A percentile compares a stretch with the other conserved stretches of the same genome.
phyloP scores from a whole-genome alignment of 2,888 invertebrate genomes.

The Diachrysia chrysitis region DNA sequence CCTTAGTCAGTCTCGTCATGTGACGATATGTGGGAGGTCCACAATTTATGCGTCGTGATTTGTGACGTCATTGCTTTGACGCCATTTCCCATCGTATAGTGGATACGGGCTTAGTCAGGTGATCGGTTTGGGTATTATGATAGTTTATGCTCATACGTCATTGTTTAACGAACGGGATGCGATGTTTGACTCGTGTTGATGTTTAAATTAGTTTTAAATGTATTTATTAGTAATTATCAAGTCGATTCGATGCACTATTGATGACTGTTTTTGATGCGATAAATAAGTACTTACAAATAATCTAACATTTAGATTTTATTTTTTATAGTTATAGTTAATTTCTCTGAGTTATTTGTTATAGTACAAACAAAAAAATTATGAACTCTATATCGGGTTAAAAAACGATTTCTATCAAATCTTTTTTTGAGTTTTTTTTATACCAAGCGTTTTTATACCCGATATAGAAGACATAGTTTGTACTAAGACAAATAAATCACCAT shows the following conservation, averaged over 20 bases:
- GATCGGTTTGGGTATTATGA: conserved; percentile 9
- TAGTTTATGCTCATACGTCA: conserved; percentile 27
- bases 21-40: conserved; percentile 77
- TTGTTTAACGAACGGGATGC: conserved; percentile 26
- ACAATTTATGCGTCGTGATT: conserved; percentile 52
- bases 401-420: too few relatives aligned
- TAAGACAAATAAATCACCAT: too few relatives aligned
- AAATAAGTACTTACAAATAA: too few relatives aligned
- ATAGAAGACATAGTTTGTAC: too few relatives aligned
- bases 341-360: too few relatives aligned
- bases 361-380: too few relatives aligned
- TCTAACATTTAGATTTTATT: too few relatives aligned
- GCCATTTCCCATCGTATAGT: conserved; percentile 49
- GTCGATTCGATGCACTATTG: conserved; percentile 13
- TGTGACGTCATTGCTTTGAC: conserved; percentile 12
- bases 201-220: conserved; percentile 25
- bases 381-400: too few relatives aligned
- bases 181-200: conserved; percentile 19
- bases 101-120: conserved; percentile 24
- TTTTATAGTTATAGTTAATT: too few relatives aligned
- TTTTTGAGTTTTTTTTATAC: too few relatives aligned
- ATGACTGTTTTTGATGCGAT: not conserved
- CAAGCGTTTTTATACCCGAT: too few relatives aligned
- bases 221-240: conserved; percentile 16
- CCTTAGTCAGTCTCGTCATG: conserved; percentile 71